phyloP scores from a whole-genome alignment of 2,113 vertebrate species.

The Coreoperca whiteheadi region DNA sequence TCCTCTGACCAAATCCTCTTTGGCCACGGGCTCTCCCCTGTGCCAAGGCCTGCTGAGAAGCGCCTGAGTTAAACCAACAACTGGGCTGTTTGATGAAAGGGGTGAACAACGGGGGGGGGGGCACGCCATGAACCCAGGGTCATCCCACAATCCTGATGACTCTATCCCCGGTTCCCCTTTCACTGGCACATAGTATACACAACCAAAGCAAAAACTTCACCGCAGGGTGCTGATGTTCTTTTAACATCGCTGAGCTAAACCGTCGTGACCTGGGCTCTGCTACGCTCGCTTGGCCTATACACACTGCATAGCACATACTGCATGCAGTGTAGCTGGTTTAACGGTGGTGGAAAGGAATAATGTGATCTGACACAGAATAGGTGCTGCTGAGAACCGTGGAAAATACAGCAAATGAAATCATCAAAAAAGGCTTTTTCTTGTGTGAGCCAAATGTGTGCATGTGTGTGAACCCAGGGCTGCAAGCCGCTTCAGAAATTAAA shows the following conservation, averaged over 20 bases:
- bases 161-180: slow-evolving; percentile 75
- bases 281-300: background rate
- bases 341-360: slow-evolving; percentile 24
- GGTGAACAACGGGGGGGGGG: slow-evolving; percentile 58
- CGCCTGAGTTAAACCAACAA: slow-evolving; percentile 83
- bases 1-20: slow-evolving; percentile 72
- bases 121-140: slow-evolving; percentile 66
- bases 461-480: slow-evolving; percentile 13
- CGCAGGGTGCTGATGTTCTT: slow-evolving; percentile 53
- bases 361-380: slow-evolving; percentile 37
- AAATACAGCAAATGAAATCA: slow-evolving; percentile 37
- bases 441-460: background rate
- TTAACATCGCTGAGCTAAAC: slow-evolving; percentile 38
- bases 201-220: slow-evolving; percentile 51
- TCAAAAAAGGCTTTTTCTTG: background rate
- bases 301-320: background rate
- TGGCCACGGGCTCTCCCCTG: slow-evolving; percentile 59
- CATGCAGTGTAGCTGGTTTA: background rate
- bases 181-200: slow-evolving; percentile 51
- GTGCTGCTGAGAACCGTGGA: slow-evolving; percentile 31
- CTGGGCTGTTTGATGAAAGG: slow-evolving; percentile 80
- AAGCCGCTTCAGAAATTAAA: slow-evolving; percentile 29
- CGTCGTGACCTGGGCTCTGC: slow-evolving; percentile 33
- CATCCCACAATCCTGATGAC: slow-evolving; percentile 73
- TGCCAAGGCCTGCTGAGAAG: slow-evolving; percentile 80